Base-by-base conservation (phyloP, 2,113 vertebrate species). In the Irena cyanogastra region DNA sequence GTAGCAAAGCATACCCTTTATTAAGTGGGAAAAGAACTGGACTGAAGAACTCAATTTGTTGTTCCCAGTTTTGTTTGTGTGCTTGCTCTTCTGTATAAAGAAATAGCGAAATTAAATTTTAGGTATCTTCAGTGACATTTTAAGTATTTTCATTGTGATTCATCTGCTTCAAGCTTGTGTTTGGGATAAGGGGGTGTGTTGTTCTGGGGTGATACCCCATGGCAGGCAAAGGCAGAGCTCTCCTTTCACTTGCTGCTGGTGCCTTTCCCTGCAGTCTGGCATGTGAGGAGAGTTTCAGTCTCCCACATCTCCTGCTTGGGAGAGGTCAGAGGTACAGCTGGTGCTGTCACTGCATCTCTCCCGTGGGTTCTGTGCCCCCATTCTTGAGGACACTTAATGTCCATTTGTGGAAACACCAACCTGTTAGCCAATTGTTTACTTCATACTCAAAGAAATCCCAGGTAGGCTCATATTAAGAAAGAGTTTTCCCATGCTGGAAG, bases 291-390 rank as follows among this genome's bases (percentile, higher is more conserved):
- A 22, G n/a, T 49, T 75, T 27, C 31, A 21, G 37, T 30, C 44
- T 49, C 68, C 24, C 60, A 24, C 4, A 0, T 35, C 49, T 37
- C 39, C 56, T 42, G 37, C 10, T 3, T 33, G 42, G 28, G 54
- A 42, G 56, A 66, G 89, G 54, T 33, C 66, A 17, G 49, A 3
- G 39, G 71, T 8, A 1, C 10, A 16, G 11, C 49, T 16, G 78
- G 16, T 20, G 2, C 52, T 21, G 16, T 14, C 47, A 7, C 20
- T 9, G 60, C 24, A 5, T 61, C 65, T 56, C 27, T 24, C 3
- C 8, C 1, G 0, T 2, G 2, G 19, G 24, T 16, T 16, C 61
- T 4, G 41, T 30, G 49, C 42, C n/a, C 33, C 42, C 18, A 0
- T 27, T 69, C 77, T 30, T 13, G 27, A 66, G 49, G 45, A 35